Evolutionary conservation across 1,140 invertebrate species (phyloP).

Genomic region (Mizuhopecten yessoensis): DNA sequence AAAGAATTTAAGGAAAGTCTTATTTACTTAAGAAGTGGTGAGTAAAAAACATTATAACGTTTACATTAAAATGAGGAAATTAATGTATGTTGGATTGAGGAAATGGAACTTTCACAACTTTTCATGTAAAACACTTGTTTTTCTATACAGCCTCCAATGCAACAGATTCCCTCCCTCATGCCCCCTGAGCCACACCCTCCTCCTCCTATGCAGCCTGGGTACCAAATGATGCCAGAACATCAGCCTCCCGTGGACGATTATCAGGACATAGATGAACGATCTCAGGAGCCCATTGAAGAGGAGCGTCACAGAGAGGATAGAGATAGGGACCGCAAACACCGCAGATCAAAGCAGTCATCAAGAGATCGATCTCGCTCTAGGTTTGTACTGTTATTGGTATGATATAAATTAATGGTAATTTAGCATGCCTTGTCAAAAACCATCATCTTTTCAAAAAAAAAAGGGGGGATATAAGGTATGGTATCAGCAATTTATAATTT

Average conservation of each 20-base stretch:
- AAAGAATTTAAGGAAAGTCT: too few species aligned
- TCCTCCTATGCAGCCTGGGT: constrained; percentile 42
- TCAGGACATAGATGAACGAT: constrained; percentile 56
- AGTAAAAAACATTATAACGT: too few species aligned
- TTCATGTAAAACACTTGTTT: neutral
- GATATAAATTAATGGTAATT: too few species aligned
- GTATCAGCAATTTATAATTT: too few species aligned
- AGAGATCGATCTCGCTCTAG: constrained; percentile 75
- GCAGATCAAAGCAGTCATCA: constrained; percentile 62
- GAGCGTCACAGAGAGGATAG: constrained; percentile 63
- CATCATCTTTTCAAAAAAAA: too few species aligned
- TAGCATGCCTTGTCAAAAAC: too few species aligned
- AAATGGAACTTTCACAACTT: too few species aligned
- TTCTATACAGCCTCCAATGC: constrained; percentile 28
- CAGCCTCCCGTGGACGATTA: constrained; percentile 43
- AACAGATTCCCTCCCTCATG: constrained; percentile 52
- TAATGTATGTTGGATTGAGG: too few species aligned
- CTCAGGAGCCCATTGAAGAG: constrained; percentile 59
- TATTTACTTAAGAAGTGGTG: too few species aligned
- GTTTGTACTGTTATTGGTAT: too few species aligned
- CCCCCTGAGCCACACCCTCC: constrained; percentile 51
- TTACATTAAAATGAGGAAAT: too few species aligned
- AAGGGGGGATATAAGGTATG: too few species aligned
- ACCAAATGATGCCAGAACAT: constrained; percentile 24
- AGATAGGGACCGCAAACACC: constrained; percentile 62